Percentiles rank a stretch among this genome's conserved stretches.
These are phyloP conservation scores for Encarsia formosa DNA, from an alignment of 2,888 invertebrate species.

Conservation along the genomic window DNA sequence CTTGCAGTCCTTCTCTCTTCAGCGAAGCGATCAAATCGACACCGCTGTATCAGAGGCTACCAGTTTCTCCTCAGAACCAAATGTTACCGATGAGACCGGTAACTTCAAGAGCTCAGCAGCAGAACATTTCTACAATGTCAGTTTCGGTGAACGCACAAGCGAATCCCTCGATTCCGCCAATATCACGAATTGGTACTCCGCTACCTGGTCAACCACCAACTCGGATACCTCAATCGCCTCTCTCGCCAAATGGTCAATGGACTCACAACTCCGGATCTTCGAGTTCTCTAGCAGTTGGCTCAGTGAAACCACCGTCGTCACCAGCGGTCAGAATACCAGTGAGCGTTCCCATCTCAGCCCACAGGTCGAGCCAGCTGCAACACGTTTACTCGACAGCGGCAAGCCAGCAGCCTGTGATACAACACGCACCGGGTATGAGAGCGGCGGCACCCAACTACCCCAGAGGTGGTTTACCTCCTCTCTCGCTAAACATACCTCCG, in stretches of 20 bases:
- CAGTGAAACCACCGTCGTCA: slow-evolving; percentile 34
- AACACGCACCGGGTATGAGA: slow-evolving; percentile 48
- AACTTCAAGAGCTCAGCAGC: slow-evolving; percentile 41
- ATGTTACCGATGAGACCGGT: slow-evolving; percentile 42
- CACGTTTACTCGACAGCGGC: slow-evolving; percentile 48
- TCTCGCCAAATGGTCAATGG: slow-evolving; percentile 49
- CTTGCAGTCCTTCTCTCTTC: background rate
- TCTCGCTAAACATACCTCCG: slow-evolving; percentile 46
- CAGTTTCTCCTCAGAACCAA: slow-evolving; percentile 44
- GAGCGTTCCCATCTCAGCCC: slow-evolving; percentile 43
- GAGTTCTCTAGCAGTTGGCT: slow-evolving; percentile 34
- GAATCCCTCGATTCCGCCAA: slow-evolving; percentile 41
- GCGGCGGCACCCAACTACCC: slow-evolving; percentile 46
- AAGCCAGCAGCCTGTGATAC: slow-evolving; percentile 48
- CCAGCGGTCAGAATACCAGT: slow-evolving; percentile 43
- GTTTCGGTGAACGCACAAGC: slow-evolving; percentile 36
- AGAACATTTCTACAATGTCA: slow-evolving; percentile 32
- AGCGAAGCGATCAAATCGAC: slow-evolving; percentile 29
- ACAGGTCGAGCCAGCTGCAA: slow-evolving; percentile 38
- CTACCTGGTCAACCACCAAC: slow-evolving; percentile 35
- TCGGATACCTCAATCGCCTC: slow-evolving; percentile 37
- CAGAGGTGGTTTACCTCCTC: slow-evolving; percentile 44
- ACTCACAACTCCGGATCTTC: slow-evolving; percentile 34
- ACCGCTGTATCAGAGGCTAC: slow-evolving; percentile 44
- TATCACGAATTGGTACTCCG: no score